These are phyloP conservation scores for Platycercus adscitus DNA, from an alignment of 2,113 vertebrate genomes.

Conservation along the genomic window DNA sequence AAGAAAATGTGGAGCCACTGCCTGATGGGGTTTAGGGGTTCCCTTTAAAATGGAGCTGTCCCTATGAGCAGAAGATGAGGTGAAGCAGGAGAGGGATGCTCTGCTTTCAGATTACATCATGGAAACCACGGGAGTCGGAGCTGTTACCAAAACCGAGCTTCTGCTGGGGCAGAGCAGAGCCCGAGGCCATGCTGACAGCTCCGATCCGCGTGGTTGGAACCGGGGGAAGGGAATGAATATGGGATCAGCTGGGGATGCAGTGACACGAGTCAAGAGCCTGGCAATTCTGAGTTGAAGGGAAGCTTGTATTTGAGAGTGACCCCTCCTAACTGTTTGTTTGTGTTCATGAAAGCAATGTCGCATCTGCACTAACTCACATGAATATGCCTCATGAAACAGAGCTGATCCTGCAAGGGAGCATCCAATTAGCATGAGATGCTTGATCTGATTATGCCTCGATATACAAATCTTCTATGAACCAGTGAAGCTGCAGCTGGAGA, in stretches of 20 bases:
- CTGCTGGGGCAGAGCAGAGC: background rate
- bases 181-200: background rate
- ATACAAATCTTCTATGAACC: conserved; percentile 23
- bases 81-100: background rate
- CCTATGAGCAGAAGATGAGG: background rate
- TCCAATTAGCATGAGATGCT: conserved; percentile 43
- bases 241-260: background rate
- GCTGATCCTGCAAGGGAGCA: conserved; percentile 18
- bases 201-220: fast-evolving
- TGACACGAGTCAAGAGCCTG: background rate
- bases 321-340: background rate
- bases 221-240: background rate
- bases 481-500: conserved; percentile 31
- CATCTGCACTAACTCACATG: conserved; percentile 22
- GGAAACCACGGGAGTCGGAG: background rate
- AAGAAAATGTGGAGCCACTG: background rate
- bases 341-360: conserved; percentile 13
- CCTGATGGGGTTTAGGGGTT: background rate
- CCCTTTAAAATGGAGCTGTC: background rate
- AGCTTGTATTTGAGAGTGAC: background rate
- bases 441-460: conserved; percentile 7
- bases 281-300: background rate
- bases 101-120: background rate
- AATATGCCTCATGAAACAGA: background rate
- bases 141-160: background rate